Evolutionary conservation across 2,113 vertebrate genomes (phyloP), one percentile per base, ranked within the genome.

Genomic region (Lophotis ruficrista): DNA sequence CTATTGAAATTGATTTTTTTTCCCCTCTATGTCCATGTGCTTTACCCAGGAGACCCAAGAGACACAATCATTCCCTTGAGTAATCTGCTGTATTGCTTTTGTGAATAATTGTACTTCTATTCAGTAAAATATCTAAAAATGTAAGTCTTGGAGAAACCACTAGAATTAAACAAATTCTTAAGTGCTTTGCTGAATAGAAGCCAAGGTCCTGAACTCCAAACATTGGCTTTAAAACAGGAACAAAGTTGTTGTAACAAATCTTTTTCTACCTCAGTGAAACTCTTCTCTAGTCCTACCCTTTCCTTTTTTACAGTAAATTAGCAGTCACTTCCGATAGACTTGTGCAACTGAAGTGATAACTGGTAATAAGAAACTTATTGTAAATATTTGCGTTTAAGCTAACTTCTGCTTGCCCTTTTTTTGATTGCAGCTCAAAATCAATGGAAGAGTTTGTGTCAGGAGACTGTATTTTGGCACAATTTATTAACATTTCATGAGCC

Each of bases 1-100:
- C 88, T 64, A 57, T 94, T 93, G 83, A 94, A 86, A 97, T 95
- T 92, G 96, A 96, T 96, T 95, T 76, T 83, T 87, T 89, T 87
- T 69, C 37, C 89, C 30, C 17, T 61, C 54, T 60, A 1, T 76
- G 28, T 91, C 80, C 22, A 27, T 73, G 31, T 95, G 69, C 80
- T 93, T 96, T 89, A 87, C 83, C 61, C 96, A 68, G 72, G 96
- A 96, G 94, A 96, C 77, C 61, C 45, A 60, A 1, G 0, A 93
- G 78, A 82, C 57, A 57, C 25, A 57, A 25, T 68, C 16, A 20
- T 82, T 96, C 96, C 94, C 89, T 84, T 64, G 80, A 95, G 95
- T 92, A 87, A 93, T 82, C 71, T 12, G 31, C 61, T 72, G 1
- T 91, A 90, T 64, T 89, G 61, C 90, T 94, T 89, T 31, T 84